These are phyloP conservation scores for Anableps anableps DNA, from an alignment of 2,797 vertebrate species.

Conservation along the genomic window DNA sequence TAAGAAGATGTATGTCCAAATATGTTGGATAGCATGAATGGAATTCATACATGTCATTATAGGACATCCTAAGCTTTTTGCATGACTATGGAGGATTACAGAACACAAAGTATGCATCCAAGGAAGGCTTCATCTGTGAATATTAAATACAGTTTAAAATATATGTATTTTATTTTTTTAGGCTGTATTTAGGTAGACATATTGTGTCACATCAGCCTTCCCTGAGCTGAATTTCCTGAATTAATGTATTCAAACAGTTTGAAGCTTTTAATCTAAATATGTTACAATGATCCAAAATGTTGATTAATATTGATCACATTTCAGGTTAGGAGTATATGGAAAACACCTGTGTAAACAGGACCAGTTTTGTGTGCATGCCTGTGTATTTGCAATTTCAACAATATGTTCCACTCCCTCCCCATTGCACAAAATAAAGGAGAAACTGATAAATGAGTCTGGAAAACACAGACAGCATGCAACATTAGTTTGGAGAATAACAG, in stretches of 20 bases:
- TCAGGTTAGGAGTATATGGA: background rate
- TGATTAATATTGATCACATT: background rate
- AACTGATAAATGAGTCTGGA: conserved; percentile 49
- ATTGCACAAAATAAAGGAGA: conserved; percentile 3
- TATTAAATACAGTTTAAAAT: background rate
- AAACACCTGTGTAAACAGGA: background rate
- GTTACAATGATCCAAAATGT: background rate
- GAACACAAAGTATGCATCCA: background rate
- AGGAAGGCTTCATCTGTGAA: background rate
- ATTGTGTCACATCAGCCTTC: background rate
- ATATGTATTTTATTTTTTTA: background rate
- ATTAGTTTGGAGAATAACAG: conserved; percentile 45
- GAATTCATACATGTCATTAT: background rate
- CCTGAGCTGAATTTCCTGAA: background rate
- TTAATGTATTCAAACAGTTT: background rate
- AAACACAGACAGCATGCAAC: conserved; percentile 45
- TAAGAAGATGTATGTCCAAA: background rate
- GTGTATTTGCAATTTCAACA: background rate
- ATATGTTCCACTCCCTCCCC: background rate
- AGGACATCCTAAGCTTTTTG: background rate
- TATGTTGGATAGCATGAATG: background rate
- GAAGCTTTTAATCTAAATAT: background rate
- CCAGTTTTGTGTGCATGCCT: background rate
- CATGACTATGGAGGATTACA: background rate
- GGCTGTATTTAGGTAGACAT: background rate